Base-by-base conservation (phyloP, 2,888 invertebrate genomes). In the Gortyna flavago region DNA sequence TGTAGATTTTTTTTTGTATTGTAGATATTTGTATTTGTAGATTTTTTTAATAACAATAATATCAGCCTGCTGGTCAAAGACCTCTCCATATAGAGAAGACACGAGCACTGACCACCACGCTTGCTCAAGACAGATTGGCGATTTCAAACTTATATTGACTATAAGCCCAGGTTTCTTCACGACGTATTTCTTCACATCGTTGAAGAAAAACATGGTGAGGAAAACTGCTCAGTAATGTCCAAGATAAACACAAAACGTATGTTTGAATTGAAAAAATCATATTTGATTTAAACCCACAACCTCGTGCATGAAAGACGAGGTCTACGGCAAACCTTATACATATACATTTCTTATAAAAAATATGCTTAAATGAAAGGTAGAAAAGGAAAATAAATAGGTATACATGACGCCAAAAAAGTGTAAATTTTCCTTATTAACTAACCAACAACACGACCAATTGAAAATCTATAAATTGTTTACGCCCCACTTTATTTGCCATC, bases 351-450 rank as follows among this genome's bases (percentile, higher is more conserved):
- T 54, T 11, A 44, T 44, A 11, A 25, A 25, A 3, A 21, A 48
- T 25, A 8, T 25, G 54, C 9, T 54, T 21, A 48, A 48, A 25
- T 25, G 25, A 57, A n/a, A n/a, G 0, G 4, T 57, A 59, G 6
- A 59, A 59, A n/a, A 59, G 7, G 38, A 16, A 68, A 38, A 68
- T 67, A 21, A 72, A 68, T 66, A 21, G 67, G 67, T 48, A 51
- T 21, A 65, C n/a, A 21, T 38, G 4, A 38, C 9, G 8, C 2
- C 18, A 41, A 41, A 57, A 41, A 72, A 5, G 13, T 18, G 41
- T n/a, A 3, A 3, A 2, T 44, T 70, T 57, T 59, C 9, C 32
- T 70, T 70, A 54, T 41, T 25, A 57, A 32, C 25, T 32, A 9
- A 2, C 18, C 6, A 70, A 18, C 21, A 25, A 41, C 13, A 41